Conservation (phyloP, 1,140 invertebrate species). For the Macrosteles quadrilineatus region DNA sequence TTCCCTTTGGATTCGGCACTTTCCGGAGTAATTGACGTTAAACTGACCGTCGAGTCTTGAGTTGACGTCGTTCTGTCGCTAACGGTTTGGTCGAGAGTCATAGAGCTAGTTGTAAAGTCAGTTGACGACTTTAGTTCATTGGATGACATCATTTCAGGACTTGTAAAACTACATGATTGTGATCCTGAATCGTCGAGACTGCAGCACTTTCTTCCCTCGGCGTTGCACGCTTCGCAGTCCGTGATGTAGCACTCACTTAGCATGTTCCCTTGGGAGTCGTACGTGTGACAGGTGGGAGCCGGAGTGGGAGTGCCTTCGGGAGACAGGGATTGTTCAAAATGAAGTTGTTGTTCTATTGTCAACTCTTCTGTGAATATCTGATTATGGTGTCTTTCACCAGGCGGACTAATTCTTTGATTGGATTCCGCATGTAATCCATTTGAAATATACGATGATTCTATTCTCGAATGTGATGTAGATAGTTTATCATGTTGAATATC, state of each 20-base stretch:
- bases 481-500: neutral
- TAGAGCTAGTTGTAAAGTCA: slow-evolving; percentile 32
- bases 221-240: slow-evolving; percentile 30
- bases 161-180: slow-evolving; percentile 30
- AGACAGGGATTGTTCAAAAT: neutral
- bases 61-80: slow-evolving; percentile 36
- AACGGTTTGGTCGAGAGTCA: slow-evolving; percentile 36
- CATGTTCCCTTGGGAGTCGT: slow-evolving; percentile 7
- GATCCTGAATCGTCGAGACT: slow-evolving; percentile 29
- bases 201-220: slow-evolving; percentile 28
- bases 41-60: slow-evolving; percentile 40
- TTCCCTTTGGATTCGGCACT: slow-evolving; percentile 23
- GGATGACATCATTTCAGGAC: slow-evolving; percentile 31
- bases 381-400: neutral
- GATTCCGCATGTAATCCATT: neutral
- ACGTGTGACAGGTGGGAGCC: neutral
- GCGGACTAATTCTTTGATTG: neutral
- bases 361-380: neutral
- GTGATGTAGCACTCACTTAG: slow-evolving; percentile 30
- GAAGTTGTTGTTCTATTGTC: neutral
- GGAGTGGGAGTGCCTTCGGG: slow-evolving; percentile 24
- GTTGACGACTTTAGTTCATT: slow-evolving; percentile 33
- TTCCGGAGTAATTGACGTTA: slow-evolving; percentile 35
- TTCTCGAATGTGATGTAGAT: neutral
- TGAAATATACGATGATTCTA: neutral